Percentiles rank a stretch among this genome's conserved stretches.
Evolutionary conservation across 2,113 vertebrate species (phyloP).

Genomic region (Silurus meridionalis): DNA sequence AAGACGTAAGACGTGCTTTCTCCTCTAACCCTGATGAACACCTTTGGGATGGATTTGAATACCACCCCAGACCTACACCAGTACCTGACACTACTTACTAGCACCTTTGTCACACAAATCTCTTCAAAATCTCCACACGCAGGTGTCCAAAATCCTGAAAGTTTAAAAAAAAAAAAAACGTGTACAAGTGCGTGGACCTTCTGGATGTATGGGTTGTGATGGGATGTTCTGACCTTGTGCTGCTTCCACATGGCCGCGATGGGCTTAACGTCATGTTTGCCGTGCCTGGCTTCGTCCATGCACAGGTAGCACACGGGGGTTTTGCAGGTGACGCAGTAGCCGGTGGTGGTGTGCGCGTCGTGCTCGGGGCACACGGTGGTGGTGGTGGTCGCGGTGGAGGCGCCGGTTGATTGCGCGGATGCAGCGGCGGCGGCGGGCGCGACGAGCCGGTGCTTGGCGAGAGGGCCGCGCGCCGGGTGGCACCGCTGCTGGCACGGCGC

Average conservation of each 20-base stretch:
- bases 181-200: too few relatives aligned
- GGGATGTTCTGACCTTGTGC: constrained; percentile 82
- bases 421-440: constrained; percentile 71
- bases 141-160: too few relatives aligned
- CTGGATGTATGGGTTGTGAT: too few relatives aligned
- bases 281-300: constrained; percentile 87
- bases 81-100: too few relatives aligned
- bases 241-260: constrained; percentile 92
- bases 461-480: constrained; percentile 90
- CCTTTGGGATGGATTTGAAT: too few relatives aligned
- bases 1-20: too few relatives aligned
- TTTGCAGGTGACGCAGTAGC: constrained; percentile 89
- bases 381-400: constrained; percentile 43
- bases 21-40: too few relatives aligned
- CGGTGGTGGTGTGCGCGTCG: constrained; percentile 91
- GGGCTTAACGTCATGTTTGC: constrained; percentile 87
- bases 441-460: constrained; percentile 89
- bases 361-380: constrained; percentile 86
- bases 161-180: too few relatives aligned
- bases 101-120: too few relatives aligned
- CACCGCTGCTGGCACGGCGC: constrained; percentile 89
- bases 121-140: too few relatives aligned
- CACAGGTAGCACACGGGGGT: constrained; percentile 88
- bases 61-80: too few relatives aligned
- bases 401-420: constrained; percentile 53